These are phyloP conservation scores for Mellivora capensis DNA, from an alignment of 2,113 vertebrate species.

Conservation along the genomic window DNA sequence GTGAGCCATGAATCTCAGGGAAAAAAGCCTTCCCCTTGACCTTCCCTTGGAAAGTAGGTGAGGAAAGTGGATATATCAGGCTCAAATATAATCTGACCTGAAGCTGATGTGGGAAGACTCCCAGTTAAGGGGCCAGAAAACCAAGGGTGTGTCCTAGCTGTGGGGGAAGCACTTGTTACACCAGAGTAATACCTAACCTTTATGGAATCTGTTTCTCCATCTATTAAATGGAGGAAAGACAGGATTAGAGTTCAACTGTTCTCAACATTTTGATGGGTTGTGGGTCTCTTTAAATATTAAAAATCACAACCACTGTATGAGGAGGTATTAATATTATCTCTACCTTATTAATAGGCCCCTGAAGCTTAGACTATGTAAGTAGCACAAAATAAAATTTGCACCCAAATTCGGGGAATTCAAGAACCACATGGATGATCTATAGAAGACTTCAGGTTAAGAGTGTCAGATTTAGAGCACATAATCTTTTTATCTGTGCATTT, in stretches of 20 bases:
- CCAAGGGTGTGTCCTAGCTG: neutral
- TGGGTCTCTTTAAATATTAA: neutral
- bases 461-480: neutral
- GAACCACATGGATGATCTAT: neutral
- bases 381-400: neutral
- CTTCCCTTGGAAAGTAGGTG: neutral
- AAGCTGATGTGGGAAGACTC: neutral
- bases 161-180: neutral
- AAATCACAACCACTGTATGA: neutral
- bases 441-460: neutral
- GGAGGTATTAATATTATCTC: neutral
- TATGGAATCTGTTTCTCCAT: neutral
- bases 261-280: neutral
- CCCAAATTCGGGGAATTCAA: neutral
- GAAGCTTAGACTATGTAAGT: neutral
- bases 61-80: neutral
- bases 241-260: neutral
- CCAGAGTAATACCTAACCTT: neutral
- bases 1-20: neutral
- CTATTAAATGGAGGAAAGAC: neutral
- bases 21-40: neutral
- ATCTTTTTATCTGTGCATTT: neutral
- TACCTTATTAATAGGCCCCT: neutral
- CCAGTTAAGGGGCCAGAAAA: neutral
- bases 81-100: neutral